phyloP scores from a whole-genome alignment of 2,797 vertebrate species.

The Lemur catta region DNA sequence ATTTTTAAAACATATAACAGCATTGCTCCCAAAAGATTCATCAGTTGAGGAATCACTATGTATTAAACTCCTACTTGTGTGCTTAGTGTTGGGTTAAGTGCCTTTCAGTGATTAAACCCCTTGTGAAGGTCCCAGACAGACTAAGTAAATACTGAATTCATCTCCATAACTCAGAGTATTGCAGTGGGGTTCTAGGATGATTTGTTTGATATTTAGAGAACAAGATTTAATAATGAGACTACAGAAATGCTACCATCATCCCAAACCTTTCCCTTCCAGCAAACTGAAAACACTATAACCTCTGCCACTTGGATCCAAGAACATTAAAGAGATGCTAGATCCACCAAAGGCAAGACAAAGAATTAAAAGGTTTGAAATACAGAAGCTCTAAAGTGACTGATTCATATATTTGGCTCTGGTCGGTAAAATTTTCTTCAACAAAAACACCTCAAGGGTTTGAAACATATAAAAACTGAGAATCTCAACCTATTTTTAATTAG shows the following conservation, averaged over 20 bases:
- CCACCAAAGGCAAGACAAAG: background rate
- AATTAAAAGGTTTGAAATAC: background rate
- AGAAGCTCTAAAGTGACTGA: background rate
- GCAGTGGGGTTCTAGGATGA: background rate
- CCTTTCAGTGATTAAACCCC: background rate
- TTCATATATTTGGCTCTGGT: background rate
- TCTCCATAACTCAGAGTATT: background rate
- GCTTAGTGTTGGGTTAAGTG: background rate
- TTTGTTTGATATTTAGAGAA: background rate
- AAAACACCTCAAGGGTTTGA: background rate
- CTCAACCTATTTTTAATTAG: background rate
- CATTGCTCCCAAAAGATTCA: background rate
- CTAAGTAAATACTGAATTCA: background rate
- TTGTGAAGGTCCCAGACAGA: background rate
- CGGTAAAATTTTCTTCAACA: background rate
- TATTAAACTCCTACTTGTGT: background rate
- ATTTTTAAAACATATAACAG: background rate
- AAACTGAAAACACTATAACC: background rate
- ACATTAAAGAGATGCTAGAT: background rate
- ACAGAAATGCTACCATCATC: background rate
- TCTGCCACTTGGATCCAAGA: background rate
- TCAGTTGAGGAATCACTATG: background rate
- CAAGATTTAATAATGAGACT: background rate
- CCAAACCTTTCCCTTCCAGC: background rate
- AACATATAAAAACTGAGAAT: background rate